A percentile compares a stretch with the other conserved stretches of the same genome.
phyloP scores from a whole-genome alignment of 2,888 invertebrate species.

The Caprella mutica region DNA sequence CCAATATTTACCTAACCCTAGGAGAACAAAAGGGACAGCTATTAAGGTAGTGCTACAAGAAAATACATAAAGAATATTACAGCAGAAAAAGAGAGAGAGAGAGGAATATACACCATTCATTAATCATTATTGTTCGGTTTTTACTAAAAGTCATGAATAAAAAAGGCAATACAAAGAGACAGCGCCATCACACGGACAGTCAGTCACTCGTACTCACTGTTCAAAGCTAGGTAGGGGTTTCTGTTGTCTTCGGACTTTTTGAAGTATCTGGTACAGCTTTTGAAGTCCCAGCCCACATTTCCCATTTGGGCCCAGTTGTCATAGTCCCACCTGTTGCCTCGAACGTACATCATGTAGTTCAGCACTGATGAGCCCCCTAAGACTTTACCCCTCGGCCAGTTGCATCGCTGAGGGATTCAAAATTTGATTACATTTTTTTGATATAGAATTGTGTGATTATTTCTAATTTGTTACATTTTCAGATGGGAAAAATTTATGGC shows the following conservation, averaged over 20 bases:
- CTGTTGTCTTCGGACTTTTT: constrained; percentile 76
- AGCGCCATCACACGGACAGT: constrained; percentile 46
- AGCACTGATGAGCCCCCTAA: constrained; percentile 78
- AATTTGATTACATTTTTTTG: too few species aligned
- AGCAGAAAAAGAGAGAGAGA: neutral
- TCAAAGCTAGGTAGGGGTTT: constrained; percentile 68
- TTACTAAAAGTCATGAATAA: neutral
- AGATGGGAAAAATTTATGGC: too few species aligned
- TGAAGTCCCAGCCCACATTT: constrained; percentile 76
- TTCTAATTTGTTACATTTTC: too few species aligned
- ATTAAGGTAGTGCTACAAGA: neutral
- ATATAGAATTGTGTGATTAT: too few species aligned
- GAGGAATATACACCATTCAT: constrained; percentile 7
- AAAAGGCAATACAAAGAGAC: neutral
- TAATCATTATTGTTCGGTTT: neutral
- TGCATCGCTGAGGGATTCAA: constrained; percentile 60
- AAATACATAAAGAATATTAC: neutral
- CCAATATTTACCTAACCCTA: too few species aligned
- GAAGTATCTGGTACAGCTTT: constrained; percentile 65
- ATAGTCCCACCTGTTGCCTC: constrained; percentile 74
- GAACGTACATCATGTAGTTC: constrained; percentile 81
- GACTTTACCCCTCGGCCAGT: constrained; percentile 78
- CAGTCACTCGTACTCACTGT: constrained; percentile 58
- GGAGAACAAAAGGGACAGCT: too few species aligned
- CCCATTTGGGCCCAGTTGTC: constrained; percentile 76